Conservation (phyloP, 2,113 vertebrate species). For the Planiliza haematocheilus region DNA sequence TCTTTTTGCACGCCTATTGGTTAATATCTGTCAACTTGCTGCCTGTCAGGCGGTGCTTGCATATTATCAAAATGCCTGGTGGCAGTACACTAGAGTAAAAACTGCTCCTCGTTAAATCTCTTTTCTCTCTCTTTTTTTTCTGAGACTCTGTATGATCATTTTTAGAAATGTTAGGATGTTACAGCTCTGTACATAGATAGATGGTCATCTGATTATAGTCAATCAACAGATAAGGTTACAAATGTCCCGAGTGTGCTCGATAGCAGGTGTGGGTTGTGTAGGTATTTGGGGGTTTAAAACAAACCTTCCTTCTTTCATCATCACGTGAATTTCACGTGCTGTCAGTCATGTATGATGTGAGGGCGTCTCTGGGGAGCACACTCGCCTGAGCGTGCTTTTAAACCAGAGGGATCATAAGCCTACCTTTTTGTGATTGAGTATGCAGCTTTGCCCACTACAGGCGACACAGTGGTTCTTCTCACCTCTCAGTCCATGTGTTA, state of each 20-base stretch:
- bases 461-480: constrained; percentile 12
- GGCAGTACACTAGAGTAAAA: constrained; percentile 21
- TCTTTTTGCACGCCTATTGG: constrained; percentile 38
- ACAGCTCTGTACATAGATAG: not conserved
- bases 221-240: not conserved
- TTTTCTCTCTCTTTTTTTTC: too few relatives aligned
- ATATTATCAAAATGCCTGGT: constrained; percentile 27
- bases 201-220: not conserved
- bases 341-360: constrained; percentile 61
- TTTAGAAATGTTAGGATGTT: not conserved
- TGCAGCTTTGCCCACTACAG: not conserved
- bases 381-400: constrained; percentile 43
- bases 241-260: not conserved
- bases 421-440: not conserved
- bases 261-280: not conserved
- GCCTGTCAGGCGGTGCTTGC: constrained; percentile 10
- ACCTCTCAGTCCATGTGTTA: not conserved
- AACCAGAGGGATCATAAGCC: constrained; percentile 8
- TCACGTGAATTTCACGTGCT: constrained; percentile 57
- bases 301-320: constrained; percentile 1
- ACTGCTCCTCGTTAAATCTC: not conserved
- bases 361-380: constrained; percentile 40
- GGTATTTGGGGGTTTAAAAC: not conserved
- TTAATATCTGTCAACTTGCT: constrained; percentile 29
- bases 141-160: not conserved